Evolutionary conservation across 2,113 vertebrate species (phyloP), one percentile per base, ranked within the genome.

Genomic region (Aleadryas rufinucha): DNA sequence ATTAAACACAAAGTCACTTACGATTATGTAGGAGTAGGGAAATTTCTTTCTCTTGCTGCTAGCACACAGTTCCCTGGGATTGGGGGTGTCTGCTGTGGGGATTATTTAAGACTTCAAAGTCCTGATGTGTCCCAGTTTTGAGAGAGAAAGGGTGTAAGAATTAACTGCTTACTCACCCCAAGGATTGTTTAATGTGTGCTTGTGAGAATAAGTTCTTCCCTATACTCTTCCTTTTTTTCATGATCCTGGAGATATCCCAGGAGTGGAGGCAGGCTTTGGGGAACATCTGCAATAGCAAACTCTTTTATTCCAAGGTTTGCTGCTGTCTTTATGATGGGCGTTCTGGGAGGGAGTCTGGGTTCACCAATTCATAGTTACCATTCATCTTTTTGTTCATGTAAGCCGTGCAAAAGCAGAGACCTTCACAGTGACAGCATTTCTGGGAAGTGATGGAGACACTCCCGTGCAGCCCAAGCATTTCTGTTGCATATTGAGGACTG

Each of bases 51-150:
- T 92, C 16, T 89, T 53, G 50, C 70, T 94, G 61, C 81, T 76
- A 39, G 81, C 0, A 0, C 28, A n/a, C 19, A 20, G 75, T 90
- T 94, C 87, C 66, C 53, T 93, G 91, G 78, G 66, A 91, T 31
- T 85, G 89, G 39, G 78, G 72, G 37, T 88, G 61, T 68, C 69
- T 93, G 7, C 65, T 87, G 61, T 68, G 89, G 84, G 70, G 37
- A 57, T 91, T 96, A 61, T 56, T 91, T 82, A 83, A 91, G 81
- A 89, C 91, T 96, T 94, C 91, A 93, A 94, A 95, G 78, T 83
- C 78, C 52, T 91, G 45, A 41, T 83, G 50, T 87, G 87, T 89
- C 84, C 89, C 66, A 90, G 63, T 96, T 96, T 94, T 89, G 65
- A 82, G 64, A 91, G 60, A 72, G 65, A 87, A 92, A 33, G 35